Conservation (phyloP, 2,797 vertebrate species). For the Botia kubotai region DNA sequence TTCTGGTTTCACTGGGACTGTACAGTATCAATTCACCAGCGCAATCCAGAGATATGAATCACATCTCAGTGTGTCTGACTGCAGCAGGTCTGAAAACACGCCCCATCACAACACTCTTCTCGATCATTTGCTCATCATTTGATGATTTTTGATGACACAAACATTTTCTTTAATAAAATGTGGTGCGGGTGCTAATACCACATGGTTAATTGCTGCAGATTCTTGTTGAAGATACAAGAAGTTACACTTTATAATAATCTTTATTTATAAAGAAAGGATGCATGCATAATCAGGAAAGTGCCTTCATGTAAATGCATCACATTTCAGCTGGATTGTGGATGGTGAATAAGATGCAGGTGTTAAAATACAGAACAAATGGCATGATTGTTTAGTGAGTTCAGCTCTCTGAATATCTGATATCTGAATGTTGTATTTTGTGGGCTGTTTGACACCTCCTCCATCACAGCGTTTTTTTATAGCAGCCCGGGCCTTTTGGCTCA, state of each 20-base stretch:
- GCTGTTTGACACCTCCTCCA: conserved; percentile 10
- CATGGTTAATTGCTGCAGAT: not conserved
- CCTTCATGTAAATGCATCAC: too few relatives aligned
- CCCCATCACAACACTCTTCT: not conserved
- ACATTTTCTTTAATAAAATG: too few relatives aligned
- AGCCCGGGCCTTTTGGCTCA: conserved; percentile 4
- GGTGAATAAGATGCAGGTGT: not conserved
- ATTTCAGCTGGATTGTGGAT: not conserved
- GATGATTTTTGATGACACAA: not conserved
- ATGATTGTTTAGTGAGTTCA: not conserved
- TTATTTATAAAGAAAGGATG: too few relatives aligned
- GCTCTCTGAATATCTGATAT: not conserved
- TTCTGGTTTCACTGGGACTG: too few relatives aligned
- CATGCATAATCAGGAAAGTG: too few relatives aligned
- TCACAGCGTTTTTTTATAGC: conserved; percentile 37
- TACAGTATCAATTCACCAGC: too few relatives aligned
- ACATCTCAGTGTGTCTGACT: not conserved
- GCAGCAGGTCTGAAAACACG: not conserved
- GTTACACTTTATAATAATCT: too few relatives aligned
- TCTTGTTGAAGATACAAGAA: too few relatives aligned
- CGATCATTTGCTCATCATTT: not conserved
- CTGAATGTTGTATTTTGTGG: not conserved
- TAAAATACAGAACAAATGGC: too few relatives aligned
- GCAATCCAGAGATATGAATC: not conserved
- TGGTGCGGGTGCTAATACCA: too few relatives aligned